A percentile compares a stretch with the other conserved stretches of the same genome.
Conservation (phyloP, 2,888 invertebrate species). For the Lysandra coridon region DNA sequence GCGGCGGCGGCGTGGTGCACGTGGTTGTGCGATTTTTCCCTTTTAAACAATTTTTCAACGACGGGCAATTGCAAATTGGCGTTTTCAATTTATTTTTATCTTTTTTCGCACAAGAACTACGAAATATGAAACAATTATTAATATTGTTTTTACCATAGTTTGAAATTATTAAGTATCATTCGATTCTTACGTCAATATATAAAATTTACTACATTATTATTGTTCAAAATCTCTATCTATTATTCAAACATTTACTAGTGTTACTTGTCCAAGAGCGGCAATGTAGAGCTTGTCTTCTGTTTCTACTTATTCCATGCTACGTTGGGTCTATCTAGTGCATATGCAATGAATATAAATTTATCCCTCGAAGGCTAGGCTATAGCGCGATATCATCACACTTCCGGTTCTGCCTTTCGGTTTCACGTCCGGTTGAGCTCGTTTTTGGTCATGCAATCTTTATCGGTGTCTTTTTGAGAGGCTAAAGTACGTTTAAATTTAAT, state of each 20-base stretch:
- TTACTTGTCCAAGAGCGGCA: background rate
- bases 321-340: slow-evolving; percentile 4
- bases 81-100: too few relatives aligned
- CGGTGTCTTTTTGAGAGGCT: background rate
- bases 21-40: background rate
- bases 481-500: background rate
- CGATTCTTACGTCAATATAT: too few relatives aligned
- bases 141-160: too few relatives aligned
- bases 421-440: background rate
- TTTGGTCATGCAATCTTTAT: slow-evolving; percentile 16
- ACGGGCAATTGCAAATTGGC: too few relatives aligned
- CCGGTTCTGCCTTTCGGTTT: slow-evolving; percentile 11
- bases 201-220: too few relatives aligned
- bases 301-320: background rate
- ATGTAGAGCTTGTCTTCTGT: background rate
- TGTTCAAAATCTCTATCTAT: too few relatives aligned
- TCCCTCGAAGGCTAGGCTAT: background rate
- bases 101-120: too few relatives aligned
- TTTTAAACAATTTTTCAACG: too few relatives aligned
- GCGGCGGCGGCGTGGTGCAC: background rate
- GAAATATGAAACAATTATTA: too few relatives aligned
- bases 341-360: slow-evolving; percentile 27
- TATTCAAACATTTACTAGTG: background rate
- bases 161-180: too few relatives aligned
- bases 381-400: slow-evolving; percentile 6